Base-by-base conservation (phyloP, 2,797 vertebrate species). In the Brachyalestes nurse region DNA sequence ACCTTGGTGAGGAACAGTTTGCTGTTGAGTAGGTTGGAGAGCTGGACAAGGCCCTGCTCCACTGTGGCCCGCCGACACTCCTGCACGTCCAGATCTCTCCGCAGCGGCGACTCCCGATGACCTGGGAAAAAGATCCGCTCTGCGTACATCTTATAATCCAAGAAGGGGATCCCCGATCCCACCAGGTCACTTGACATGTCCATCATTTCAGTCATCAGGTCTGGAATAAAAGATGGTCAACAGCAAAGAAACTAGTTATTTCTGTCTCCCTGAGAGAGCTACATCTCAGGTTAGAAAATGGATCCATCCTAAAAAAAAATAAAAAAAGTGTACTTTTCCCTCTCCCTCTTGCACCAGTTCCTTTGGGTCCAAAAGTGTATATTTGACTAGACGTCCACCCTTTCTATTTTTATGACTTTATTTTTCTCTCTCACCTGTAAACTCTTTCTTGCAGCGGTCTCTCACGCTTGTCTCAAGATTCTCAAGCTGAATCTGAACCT, bases 1-100 rank as follows among this genome's bases (percentile, higher is more conserved):
- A 99, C 98, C 97, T 99, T 99, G 83, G 96, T 99, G 89, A 99
- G 97, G 90, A 99, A 99, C 67, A 99, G 97, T 85, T 99, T 99
- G 92, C 97, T 99, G 91, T 99, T 99, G 82, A 99, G 97, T 78
- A 99, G 93, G 88, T 99, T 99, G 76, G 97, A 99, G 57, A 99
- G 95, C 91, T 99, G 97, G 61, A 97, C 94, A 87, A 99, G 92
- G 45, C 98, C 98, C 86, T 99, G 98, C 81, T 99, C 98, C 88
- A 99, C 97, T 0, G 98, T 99, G 83, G 97, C 96, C 7, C 97
- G 89, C 42, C 98, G 93, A 85, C 95, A 95, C 88, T 99, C 97
- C 21, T 98, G 97, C 9, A 99, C 95, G 0, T 98, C 97, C 75
- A 99, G 92, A 82, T 97, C 97, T 62, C 97, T 93, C 38, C 96